Evolutionary conservation across 1,140 invertebrate species (phyloP).

Genomic region (Helicoverpa armigera): DNA sequence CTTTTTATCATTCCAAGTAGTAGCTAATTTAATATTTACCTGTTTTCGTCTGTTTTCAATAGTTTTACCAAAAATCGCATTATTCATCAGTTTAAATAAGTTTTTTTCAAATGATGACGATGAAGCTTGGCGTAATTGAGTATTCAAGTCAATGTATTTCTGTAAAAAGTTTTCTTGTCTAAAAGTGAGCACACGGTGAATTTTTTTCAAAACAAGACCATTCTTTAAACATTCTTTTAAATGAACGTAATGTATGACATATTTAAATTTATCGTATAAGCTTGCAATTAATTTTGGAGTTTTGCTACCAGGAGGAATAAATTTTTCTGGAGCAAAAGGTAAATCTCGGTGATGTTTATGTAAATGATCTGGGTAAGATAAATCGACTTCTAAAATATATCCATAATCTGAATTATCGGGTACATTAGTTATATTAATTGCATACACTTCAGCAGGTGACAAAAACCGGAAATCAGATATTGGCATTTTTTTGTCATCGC

Average conservation of each 20-base stretch:
- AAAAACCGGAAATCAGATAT: not conserved
- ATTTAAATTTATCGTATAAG: conserved; percentile 75
- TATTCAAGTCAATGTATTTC: too few species aligned
- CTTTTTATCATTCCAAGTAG: too few species aligned
- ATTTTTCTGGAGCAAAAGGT: conserved; percentile 82
- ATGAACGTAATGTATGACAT: conserved; percentile 85
- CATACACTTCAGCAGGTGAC: too few species aligned
- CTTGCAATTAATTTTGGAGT: conserved; percentile 71
- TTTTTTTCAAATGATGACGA: too few species aligned
- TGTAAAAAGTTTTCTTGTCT: too few species aligned
- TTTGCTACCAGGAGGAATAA: conserved; percentile 55
- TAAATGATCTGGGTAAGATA: conserved; percentile 70
- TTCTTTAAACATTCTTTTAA: conserved; percentile 83
- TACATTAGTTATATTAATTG: conserved; percentile 29
- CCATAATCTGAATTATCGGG: conserved; percentile 77
- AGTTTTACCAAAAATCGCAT: too few species aligned
- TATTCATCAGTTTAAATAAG: too few species aligned
- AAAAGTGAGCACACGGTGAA: too few species aligned
- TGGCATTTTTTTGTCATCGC: not conserved
- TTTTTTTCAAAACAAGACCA: conserved; percentile 83
- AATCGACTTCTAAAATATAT: conserved; percentile 86
- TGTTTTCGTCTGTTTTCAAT: too few species aligned
- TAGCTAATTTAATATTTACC: too few species aligned
- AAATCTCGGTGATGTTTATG: conserved; percentile 86
- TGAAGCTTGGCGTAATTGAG: too few species aligned